phyloP scores from a whole-genome alignment of 2,797 vertebrate species.

The Mycteria americana region DNA sequence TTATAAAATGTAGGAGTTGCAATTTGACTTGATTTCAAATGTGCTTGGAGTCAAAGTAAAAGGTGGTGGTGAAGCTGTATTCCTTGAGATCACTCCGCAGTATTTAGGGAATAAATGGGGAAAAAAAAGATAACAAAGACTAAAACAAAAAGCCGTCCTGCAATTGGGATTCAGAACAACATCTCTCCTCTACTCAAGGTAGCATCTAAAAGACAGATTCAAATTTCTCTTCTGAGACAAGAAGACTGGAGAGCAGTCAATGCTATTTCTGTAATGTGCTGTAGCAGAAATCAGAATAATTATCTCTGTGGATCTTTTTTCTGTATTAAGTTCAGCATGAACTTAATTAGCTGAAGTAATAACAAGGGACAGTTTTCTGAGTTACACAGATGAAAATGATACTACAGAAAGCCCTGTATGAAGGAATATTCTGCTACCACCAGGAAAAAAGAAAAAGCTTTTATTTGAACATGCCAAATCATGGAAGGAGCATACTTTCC shows the following conservation, averaged over 20 bases:
- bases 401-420: background rate
- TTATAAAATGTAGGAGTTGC: background rate
- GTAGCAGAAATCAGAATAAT: background rate
- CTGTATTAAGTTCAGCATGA: background rate
- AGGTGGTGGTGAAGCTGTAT: background rate
- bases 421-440: background rate
- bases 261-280: background rate
- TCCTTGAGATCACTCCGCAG: background rate
- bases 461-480: background rate
- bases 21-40: background rate
- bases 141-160: background rate
- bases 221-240: background rate
- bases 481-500: background rate
- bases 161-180: background rate
- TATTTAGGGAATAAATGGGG: background rate
- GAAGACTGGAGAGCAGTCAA: background rate
- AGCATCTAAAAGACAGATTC: background rate
- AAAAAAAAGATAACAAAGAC: background rate
- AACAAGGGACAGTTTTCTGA: background rate
- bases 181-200: background rate
- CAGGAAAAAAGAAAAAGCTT: background rate
- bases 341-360: background rate
- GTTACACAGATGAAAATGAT: background rate
- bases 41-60: background rate
- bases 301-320: background rate